phyloP scores from a whole-genome alignment of 1,140 invertebrate genomes.

The Rhopalosiphum maidis region DNA sequence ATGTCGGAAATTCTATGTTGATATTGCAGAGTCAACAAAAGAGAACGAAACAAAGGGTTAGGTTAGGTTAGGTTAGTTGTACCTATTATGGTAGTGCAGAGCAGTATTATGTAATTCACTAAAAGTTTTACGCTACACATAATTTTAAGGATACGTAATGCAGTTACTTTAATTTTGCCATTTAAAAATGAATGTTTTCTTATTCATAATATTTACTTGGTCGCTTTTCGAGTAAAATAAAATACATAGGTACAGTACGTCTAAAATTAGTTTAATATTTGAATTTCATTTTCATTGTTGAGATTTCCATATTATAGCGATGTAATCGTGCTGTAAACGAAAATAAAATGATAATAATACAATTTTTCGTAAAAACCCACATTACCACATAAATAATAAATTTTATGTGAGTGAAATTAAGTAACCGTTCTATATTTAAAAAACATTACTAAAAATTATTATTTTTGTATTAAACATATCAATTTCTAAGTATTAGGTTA shows the following conservation, averaged over 20 bases:
- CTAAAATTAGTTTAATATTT: background rate
- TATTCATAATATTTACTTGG: background rate
- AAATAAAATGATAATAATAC: background rate
- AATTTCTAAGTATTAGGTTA: background rate
- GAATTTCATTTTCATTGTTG: background rate
- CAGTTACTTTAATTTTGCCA: background rate
- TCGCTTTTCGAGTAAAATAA: background rate
- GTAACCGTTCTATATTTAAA: background rate
- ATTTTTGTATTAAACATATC: background rate
- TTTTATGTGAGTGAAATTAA: background rate
- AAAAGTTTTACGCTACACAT: background rate
- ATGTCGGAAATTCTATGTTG: background rate
- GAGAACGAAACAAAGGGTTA: background rate
- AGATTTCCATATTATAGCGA: background rate
- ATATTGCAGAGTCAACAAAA: background rate
- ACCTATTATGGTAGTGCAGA: background rate
- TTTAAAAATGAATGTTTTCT: background rate
- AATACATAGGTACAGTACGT: background rate
- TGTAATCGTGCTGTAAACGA: background rate
- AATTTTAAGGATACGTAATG: background rate
- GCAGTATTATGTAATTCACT: background rate
- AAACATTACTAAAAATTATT: background rate
- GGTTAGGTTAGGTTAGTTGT: background rate
- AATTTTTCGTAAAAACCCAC: background rate
- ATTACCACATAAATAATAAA: background rate